These are phyloP conservation scores for Drosophila malerkotliana DNA, from an alignment of 1,140 invertebrate species.

Conservation along the genomic window DNA sequence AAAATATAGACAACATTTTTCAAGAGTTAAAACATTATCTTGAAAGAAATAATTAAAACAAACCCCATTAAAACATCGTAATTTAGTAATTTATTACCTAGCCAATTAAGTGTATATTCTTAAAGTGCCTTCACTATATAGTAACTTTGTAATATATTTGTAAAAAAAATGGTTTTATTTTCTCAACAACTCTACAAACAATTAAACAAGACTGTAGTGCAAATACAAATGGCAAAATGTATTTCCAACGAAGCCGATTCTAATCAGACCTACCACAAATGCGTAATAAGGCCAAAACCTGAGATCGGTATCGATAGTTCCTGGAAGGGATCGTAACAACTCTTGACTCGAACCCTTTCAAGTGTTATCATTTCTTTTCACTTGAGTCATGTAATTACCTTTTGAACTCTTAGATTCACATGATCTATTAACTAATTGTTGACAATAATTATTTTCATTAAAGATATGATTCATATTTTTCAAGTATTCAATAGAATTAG, in stretches of 20 bases:
- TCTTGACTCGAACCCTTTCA: not conserved
- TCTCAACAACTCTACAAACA: not conserved
- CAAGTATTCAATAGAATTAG: not conserved
- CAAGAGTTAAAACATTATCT: not conserved
- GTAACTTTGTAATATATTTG: not conserved
- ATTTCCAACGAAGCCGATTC: constrained; percentile 5
- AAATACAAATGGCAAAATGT: constrained; percentile 6
- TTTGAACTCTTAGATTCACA: not conserved
- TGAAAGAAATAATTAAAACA: not conserved
- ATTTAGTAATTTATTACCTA: not conserved
- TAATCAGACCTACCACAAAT: constrained; percentile 23
- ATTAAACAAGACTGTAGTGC: not conserved
- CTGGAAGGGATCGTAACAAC: not conserved
- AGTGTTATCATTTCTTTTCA: not conserved
- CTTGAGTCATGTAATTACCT: not conserved
- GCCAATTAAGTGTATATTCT: not conserved
- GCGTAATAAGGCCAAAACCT: not conserved
- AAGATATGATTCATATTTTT: not conserved
- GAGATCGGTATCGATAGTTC: constrained; percentile 8
- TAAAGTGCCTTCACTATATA: not conserved
- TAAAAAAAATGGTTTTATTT: not conserved
- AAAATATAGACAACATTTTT: too few relatives aligned
- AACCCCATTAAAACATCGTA: not conserved
- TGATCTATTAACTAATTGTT: too few relatives aligned
- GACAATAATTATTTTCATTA: too few relatives aligned